A percentile compares a stretch with the other conserved stretches of the same genome.
Conservation (phyloP, 2,797 vertebrate genomes). For the Pterois miles region DNA sequence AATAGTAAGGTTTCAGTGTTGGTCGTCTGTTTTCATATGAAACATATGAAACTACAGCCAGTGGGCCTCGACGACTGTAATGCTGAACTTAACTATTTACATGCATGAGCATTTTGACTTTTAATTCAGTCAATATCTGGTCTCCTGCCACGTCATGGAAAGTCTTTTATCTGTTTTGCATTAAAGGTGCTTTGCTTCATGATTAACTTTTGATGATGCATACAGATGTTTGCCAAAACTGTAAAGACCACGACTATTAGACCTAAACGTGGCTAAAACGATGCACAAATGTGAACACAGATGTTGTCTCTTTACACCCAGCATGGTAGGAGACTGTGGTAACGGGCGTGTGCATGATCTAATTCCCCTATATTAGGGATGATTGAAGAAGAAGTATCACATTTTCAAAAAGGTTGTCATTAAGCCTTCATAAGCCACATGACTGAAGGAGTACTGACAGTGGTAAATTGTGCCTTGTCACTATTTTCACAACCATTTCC, state of each 20-base stretch:
- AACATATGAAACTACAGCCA: not conserved
- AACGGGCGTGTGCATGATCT: not conserved
- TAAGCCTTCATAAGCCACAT: not conserved
- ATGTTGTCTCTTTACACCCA: not conserved
- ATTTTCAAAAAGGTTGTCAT: not conserved
- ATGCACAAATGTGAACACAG: not conserved
- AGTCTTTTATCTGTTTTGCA: not conserved
- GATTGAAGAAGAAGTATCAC: not conserved
- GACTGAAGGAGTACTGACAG: not conserved
- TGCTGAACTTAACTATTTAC: not conserved
- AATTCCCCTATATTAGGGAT: not conserved
- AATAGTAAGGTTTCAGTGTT: not conserved
- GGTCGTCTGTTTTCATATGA: no score
- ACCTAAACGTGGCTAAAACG: not conserved
- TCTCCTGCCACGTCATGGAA: not conserved
- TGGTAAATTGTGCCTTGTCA: not conserved
- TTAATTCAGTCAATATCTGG: not conserved
- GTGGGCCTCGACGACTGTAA: not conserved
- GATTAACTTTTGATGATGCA: not conserved
- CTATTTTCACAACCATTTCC: not conserved
- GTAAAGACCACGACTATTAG: not conserved
- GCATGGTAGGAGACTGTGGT: not conserved
- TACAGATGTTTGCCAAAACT: slow-evolving; percentile 10
- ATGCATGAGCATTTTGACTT: not conserved
- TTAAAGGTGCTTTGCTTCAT: not conserved